Base-by-base conservation (phyloP, 2,113 vertebrate species). In the Orientallactaga bullata region DNA sequence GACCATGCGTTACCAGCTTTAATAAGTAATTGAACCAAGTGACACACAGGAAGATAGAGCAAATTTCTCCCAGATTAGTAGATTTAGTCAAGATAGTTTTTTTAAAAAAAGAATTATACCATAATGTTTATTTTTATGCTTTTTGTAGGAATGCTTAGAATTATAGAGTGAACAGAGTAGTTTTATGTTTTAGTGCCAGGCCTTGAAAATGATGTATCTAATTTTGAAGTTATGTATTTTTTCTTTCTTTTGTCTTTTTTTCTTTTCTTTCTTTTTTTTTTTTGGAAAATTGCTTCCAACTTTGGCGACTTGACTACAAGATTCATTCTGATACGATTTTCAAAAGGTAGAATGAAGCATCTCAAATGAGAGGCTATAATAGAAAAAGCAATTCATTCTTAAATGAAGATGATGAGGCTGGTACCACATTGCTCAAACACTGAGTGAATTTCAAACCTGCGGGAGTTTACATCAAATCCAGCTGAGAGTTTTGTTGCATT, bases 391-490 rank as follows among this genome's bases (percentile, higher is more conserved):
- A 93, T 96, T 95, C 90, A 55, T 90, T 93, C 93, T 93, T 95
- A 96, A 96, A 95, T 96, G 97, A 96, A 90, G 95, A 96, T 95
- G 95, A 96, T 95, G 94, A 95, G 94, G 81, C 82, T 94, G 88
- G 77, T 86, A 69, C 93, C 86, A 63, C 83, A 90, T 80, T 92
- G 79, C 79, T 90, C 93, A 95, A 96, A 95, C 79, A 32, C 89
- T 85, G 90, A 87, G 77, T 82, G 71, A 92, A 90, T 97, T 95
- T 96, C 93, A 96, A 95, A 94, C 73, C 85, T 96, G 66, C 86
- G 91, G 82, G 71, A 93, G 91, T 89, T 77, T 94, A 88, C 79
- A 88, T 94, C 77, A 90, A 80, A 95, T 95, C 90, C 95, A 88
- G 63, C 55, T 65, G 95, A 92, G 90, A 89, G 69, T 90, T 96